A percentile compares a stretch with the other conserved stretches of the same genome.
Conservation (phyloP, 2,888 invertebrate species). For the Parasteatoda lunata region DNA sequence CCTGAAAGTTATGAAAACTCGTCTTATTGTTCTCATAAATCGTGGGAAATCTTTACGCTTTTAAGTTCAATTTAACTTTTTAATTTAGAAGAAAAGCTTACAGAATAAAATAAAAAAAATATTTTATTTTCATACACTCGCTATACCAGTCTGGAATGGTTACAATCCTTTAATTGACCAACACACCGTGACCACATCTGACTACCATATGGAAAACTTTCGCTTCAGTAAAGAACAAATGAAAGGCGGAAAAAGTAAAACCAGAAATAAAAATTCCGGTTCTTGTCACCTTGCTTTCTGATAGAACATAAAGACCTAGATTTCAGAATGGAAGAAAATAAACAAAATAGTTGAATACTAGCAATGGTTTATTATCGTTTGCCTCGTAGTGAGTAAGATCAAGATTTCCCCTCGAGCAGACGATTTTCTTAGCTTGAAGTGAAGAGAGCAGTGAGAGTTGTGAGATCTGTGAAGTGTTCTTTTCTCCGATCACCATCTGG, state of each 20-base stretch:
- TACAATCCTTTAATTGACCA: slow-evolving; percentile 66
- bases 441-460: slow-evolving; percentile 31
- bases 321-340: slow-evolving; percentile 48
- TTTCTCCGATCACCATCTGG: slow-evolving; percentile 28
- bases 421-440: slow-evolving; percentile 35
- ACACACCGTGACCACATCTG: slow-evolving; percentile 52
- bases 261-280: slow-evolving; percentile 61
- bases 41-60: slow-evolving; percentile 31
- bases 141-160: slow-evolving; percentile 66
- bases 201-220: slow-evolving; percentile 53
- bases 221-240: slow-evolving; percentile 41
- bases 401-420: slow-evolving; percentile 35
- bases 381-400: slow-evolving; percentile 26
- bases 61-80: slow-evolving; percentile 24
- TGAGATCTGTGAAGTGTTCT: slow-evolving; percentile 43
- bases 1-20: not conserved
- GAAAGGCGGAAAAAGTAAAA: slow-evolving; percentile 54
- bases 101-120: not conserved
- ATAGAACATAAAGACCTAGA: slow-evolving; percentile 57
- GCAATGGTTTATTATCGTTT: slow-evolving; percentile 24
- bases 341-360: slow-evolving; percentile 37
- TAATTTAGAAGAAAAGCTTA: slow-evolving; percentile 1
- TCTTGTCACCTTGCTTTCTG: slow-evolving; percentile 64
- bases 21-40: slow-evolving; percentile 33
- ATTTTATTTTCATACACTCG: slow-evolving; percentile 26